Percentiles rank a stretch among this genome's conserved stretches.
Evolutionary conservation across 2,797 vertebrate genomes (phyloP).

Genomic region (Intellagama lesueurii): DNA sequence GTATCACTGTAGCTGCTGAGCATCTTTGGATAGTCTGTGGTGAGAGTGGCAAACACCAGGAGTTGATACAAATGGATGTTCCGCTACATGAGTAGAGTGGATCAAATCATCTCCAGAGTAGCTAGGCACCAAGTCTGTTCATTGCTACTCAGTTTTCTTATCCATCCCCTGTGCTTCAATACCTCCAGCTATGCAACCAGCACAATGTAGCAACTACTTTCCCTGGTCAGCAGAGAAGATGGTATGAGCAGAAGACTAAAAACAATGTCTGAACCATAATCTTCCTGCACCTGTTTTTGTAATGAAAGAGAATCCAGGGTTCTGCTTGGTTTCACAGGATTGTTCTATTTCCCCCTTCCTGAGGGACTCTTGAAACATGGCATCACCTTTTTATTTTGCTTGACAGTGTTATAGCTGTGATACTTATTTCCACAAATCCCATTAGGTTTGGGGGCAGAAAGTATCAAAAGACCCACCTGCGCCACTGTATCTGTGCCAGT

Average conservation of each 20-base stretch:
- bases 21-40: too few species aligned
- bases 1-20: neutral
- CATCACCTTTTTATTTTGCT: neutral
- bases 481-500: conserved; percentile 21
- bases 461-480: neutral
- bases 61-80: neutral
- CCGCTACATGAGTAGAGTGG: neutral
- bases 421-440: neutral
- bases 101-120: neutral
- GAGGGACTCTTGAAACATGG: neutral
- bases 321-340: neutral
- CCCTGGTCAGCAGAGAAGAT: neutral
- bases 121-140: neutral
- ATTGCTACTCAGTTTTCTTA: neutral
- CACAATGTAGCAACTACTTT: neutral
- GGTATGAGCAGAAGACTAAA: neutral
- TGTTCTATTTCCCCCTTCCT: neutral
- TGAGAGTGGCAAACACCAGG: neutral
- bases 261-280: neutral
- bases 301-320: neutral
- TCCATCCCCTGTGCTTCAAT: neutral
- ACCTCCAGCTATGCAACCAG: neutral
- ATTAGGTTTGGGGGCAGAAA: neutral
- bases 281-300: neutral
- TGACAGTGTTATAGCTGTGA: neutral